These are phyloP conservation scores for Drosophila littoralis DNA, from an alignment of 1,140 invertebrate genomes.

Conservation along the genomic window DNA sequence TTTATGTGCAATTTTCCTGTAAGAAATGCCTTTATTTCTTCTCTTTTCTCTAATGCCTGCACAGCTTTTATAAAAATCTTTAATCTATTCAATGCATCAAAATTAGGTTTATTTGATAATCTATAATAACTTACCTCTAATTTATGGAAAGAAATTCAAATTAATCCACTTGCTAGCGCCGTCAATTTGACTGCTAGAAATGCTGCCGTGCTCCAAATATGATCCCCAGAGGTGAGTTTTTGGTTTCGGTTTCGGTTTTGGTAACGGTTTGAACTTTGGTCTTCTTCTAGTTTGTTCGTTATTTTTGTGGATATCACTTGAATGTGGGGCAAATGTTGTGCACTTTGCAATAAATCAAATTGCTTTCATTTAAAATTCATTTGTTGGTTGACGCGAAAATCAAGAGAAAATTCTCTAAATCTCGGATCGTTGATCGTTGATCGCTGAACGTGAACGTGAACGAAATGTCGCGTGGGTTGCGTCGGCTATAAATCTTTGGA, in stretches of 20 bases:
- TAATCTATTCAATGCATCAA: slow-evolving; percentile 1
- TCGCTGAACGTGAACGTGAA: neutral
- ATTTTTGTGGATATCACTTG: slow-evolving; percentile 14
- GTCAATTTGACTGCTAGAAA: slow-evolving; percentile 51
- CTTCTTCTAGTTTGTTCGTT: slow-evolving; percentile 13
- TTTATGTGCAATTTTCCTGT: too few relatives aligned
- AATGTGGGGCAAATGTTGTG: slow-evolving; percentile 55
- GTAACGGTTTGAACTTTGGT: slow-evolving; percentile 36
- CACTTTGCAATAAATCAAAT: slow-evolving; percentile 59
- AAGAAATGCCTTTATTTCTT: neutral
- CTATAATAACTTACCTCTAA: slow-evolving; percentile 53
- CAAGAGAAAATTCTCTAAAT: slow-evolving; percentile 12
- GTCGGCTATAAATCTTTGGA: slow-evolving; percentile 67
- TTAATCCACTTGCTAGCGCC: slow-evolving; percentile 72
- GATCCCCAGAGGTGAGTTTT: slow-evolving; percentile 17
- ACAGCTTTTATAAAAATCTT: neutral
- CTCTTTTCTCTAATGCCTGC: neutral
- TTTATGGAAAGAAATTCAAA: slow-evolving; percentile 61
- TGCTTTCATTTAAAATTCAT: slow-evolving; percentile 42
- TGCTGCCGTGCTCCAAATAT: neutral
- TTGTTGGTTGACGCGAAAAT: slow-evolving; percentile 36
- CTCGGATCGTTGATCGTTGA: slow-evolving; percentile 8
- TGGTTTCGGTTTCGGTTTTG: neutral
- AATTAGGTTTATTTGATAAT: neutral
- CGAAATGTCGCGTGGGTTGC: slow-evolving; percentile 56